These are phyloP conservation scores for Oxycera nigricornis DNA, from an alignment of 2,888 invertebrate genomes.

Conservation along the genomic window DNA sequence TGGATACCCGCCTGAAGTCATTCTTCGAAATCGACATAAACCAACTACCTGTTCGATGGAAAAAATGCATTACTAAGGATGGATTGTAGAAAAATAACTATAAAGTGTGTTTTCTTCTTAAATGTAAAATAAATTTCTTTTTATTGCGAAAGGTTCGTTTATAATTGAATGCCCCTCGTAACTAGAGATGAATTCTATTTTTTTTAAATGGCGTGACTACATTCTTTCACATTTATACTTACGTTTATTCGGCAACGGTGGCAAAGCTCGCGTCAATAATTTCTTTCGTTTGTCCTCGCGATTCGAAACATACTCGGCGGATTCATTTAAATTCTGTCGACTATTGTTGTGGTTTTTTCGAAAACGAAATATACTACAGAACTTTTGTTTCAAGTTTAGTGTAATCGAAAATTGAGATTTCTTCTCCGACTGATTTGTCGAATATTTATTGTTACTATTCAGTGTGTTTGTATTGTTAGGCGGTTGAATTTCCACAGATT, in stretches of 20 bases:
- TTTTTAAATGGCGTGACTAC: neutral
- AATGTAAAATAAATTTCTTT: too few species aligned
- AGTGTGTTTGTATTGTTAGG: constrained; percentile 52
- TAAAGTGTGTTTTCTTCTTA: too few species aligned
- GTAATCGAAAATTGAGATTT: constrained; percentile 74
- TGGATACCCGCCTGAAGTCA: too few species aligned
- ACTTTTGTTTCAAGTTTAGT: constrained; percentile 80
- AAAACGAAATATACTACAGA: constrained; percentile 85
- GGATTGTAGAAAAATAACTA: too few species aligned
- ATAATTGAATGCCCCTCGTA: neutral
- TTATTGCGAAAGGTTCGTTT: too few species aligned
- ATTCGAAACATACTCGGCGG: constrained; percentile 51
- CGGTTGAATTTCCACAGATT: constrained; percentile 32
- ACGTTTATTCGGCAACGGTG: constrained; percentile 69
- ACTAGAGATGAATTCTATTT: neutral
- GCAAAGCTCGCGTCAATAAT: constrained; percentile 71
- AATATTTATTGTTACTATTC: constrained; percentile 50
- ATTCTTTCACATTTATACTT: constrained; percentile 50
- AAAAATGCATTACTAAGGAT: too few species aligned
- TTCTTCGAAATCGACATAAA: too few species aligned
- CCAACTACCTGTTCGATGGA: too few species aligned
- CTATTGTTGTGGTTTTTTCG: constrained; percentile 61
- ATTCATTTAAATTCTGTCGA: constrained; percentile 48
- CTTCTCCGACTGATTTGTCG: constrained; percentile 63
- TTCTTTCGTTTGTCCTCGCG: constrained; percentile 62